Evolutionary conservation across 2,888 invertebrate species (phyloP).

Genomic region (Calameuta filiformis): DNA sequence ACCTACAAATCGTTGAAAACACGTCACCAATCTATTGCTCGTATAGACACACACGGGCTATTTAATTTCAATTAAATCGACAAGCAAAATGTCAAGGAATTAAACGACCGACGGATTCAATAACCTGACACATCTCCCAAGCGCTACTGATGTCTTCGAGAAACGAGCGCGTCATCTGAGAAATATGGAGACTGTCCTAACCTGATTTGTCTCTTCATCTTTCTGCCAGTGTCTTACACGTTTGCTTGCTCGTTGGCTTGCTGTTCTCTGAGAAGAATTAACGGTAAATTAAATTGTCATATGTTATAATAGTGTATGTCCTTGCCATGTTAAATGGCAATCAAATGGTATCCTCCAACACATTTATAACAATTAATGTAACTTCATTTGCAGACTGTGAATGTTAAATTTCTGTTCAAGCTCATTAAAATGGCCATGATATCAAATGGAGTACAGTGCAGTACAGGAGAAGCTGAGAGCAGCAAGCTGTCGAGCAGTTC

Average conservation of each 20-base stretch:
- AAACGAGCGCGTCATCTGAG: not conserved
- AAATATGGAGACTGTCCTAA: constrained; percentile 42
- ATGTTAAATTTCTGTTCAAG: not conserved
- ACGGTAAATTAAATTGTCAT: not conserved
- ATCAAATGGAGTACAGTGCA: constrained; percentile 46
- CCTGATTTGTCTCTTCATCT: constrained; percentile 20
- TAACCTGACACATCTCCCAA: not conserved
- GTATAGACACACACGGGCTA: constrained; percentile 15
- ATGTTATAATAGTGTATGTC: not conserved
- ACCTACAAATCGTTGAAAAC: constrained; percentile 43
- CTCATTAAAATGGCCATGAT: constrained; percentile 32
- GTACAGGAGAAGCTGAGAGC: constrained; percentile 28
- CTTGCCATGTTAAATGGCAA: not conserved
- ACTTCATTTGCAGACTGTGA: not conserved
- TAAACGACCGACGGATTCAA: not conserved
- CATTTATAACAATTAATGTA: not conserved
- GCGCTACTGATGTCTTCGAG: not conserved
- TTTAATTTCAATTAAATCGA: constrained; percentile 20
- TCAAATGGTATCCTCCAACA: not conserved
- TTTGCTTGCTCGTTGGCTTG: not conserved
- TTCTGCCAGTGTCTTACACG: not conserved
- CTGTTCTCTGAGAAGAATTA: not conserved
- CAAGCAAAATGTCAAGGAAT: constrained; percentile 15
- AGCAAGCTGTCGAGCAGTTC: constrained; percentile 25
- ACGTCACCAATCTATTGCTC: constrained; percentile 43